Evolutionary conservation across 2,113 vertebrate genomes (phyloP), one percentile per base, ranked within the genome.

Genomic region (Zosterops borbonicus): DNA sequence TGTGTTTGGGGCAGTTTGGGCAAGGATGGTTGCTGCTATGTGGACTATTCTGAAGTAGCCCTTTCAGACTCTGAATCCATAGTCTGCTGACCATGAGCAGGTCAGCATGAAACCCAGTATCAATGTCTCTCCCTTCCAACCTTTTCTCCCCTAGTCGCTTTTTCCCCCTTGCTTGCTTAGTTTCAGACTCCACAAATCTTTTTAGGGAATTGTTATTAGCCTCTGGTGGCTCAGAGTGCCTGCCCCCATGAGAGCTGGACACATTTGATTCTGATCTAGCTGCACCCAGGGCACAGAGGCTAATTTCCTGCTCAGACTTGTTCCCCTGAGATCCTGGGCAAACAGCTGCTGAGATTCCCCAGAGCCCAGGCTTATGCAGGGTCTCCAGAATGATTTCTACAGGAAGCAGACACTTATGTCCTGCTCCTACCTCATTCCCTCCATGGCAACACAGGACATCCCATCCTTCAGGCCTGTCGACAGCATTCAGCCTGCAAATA

Each of bases 221-320:
- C 5, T 82, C 73, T 70, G 23, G 60, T 92, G 49, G 21, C 53
- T 92, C 56, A 75, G 31, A 64, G 44, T 29, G 31, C 37, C 56
- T 74, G 46, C 10, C 13, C 31, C 14, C 50, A 8, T 29, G 42
- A 92, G 6, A 56, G 11, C 29, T 74, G 68, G 39, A 52, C 18
- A 69, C 2, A 29, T 62, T 62, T 92, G 12, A 56, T 75, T 80
- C 70, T 62, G 58, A 47, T 86, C 37, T 62, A 71, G 49, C 24
- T 81, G 47, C 33, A 64, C 24, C 14, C 33, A 83, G 75, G 49
- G 58, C 53, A 67, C 31, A 88, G 79, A 69, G 20, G 41, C 46
- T 94, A 62, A 92, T 83, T 73, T 93, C 63, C 29, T 76, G 42
- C 31, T 88, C 67, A 47, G 37, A 52, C 6, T 52, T 83, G 21